Evolutionary conservation across 1,140 invertebrate genomes (phyloP).

Genomic region (Leptopilina boulardi): DNA sequence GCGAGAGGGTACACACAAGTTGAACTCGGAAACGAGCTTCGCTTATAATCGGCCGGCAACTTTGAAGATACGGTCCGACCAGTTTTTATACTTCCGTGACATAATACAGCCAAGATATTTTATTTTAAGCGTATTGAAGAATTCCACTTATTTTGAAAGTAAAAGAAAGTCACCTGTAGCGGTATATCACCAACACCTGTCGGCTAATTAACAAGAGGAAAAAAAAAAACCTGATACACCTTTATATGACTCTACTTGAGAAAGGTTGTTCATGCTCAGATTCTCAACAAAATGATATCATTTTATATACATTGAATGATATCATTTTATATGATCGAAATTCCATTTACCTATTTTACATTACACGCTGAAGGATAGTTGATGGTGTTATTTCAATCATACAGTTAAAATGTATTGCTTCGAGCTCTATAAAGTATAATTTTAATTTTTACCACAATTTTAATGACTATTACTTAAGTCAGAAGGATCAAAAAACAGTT

Average conservation of each 20-base stretch:
- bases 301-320: neutral
- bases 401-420: no score
- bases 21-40: slow-evolving; percentile 19
- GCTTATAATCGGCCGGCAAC: slow-evolving; percentile 11
- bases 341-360: neutral
- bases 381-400: neutral
- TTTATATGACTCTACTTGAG: slow-evolving; percentile 20
- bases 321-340: neutral
- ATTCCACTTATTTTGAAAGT: slow-evolving; percentile 29
- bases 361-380: neutral
- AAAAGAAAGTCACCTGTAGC: slow-evolving; percentile 19
- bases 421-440: no score
- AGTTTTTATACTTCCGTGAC: slow-evolving; percentile 28
- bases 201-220: slow-evolving; percentile 14
- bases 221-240: slow-evolving; percentile 24
- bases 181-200: slow-evolving; percentile 28
- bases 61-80: slow-evolving; percentile 19
- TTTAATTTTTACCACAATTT: no score
- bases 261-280: slow-evolving; percentile 7
- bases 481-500: no score
- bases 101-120: slow-evolving; percentile 12
- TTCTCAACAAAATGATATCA: slow-evolving; percentile 16
- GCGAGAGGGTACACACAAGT: slow-evolving; percentile 4
- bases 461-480: no score
- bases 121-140: slow-evolving; percentile 32